These are phyloP conservation scores for Pseudotriccus pelzelni DNA, from an alignment of 2,797 vertebrate species.

Conservation along the genomic window DNA sequence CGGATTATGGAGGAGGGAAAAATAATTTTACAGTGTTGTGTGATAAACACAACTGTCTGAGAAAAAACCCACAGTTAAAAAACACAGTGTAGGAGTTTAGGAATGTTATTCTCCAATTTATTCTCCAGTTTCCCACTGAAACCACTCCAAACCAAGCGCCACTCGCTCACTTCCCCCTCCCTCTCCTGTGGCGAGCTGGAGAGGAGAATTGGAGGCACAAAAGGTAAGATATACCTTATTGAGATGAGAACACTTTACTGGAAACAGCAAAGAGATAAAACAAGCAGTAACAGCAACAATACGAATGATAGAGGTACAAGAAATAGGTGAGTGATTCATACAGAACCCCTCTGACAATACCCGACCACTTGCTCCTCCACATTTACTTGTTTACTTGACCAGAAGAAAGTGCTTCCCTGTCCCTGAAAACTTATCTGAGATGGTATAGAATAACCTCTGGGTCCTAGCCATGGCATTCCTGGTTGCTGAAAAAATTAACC, in stretches of 20 bases:
- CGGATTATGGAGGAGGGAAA: neutral
- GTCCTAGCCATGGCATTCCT: neutral
- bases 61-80: neutral
- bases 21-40: neutral
- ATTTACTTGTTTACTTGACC: neutral
- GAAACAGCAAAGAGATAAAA: neutral
- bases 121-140: neutral
- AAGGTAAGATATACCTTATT: neutral
- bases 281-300: neutral
- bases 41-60: neutral
- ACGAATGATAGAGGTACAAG: neutral
- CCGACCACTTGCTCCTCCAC: neutral
- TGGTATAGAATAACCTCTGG: neutral
- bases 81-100: accelerated
- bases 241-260: neutral
- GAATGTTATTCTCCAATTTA: neutral
- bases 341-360: neutral
- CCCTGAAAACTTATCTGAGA: neutral
- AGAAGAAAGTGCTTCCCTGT: neutral
- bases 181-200: neutral
- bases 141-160: neutral
- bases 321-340: neutral
- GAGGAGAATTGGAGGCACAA: neutral
- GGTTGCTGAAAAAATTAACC: neutral
- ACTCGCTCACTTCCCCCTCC: neutral